Conservation (phyloP, 1,140 invertebrate species). For the Idris sp. region DNA sequence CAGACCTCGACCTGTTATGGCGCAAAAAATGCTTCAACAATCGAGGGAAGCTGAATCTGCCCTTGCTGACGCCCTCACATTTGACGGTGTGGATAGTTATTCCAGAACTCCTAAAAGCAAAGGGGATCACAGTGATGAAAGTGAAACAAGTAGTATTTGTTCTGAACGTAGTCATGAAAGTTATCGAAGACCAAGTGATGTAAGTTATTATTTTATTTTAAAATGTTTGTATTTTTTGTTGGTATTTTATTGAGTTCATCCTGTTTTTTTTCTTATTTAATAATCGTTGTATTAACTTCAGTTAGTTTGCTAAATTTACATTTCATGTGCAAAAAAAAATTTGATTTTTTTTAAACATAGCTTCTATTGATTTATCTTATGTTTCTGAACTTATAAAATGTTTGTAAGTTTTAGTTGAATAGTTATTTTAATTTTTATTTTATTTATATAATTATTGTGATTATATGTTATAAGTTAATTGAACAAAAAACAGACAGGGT, state of each 20-base stretch:
- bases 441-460: slow-evolving; percentile 13
- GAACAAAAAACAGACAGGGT: slow-evolving; percentile 12
- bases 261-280: slow-evolving; percentile 7
- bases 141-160: slow-evolving; percentile 96
- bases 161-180: slow-evolving; percentile 94
- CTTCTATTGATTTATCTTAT: too few relatives aligned
- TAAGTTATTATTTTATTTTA: slow-evolving; percentile 79
- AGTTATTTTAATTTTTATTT: slow-evolving; percentile 12
- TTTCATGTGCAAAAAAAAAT: too few relatives aligned
- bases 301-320: too few relatives aligned
- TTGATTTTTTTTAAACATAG: too few relatives aligned
- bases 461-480: slow-evolving; percentile 11
- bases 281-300: slow-evolving; percentile 5
- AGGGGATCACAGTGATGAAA: slow-evolving; percentile 91
- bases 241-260: not conserved
- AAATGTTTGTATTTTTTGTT: too few relatives aligned
- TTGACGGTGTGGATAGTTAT: slow-evolving; percentile 74
- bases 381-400: too few relatives aligned
- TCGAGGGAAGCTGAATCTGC: slow-evolving; percentile 92
- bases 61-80: slow-evolving; percentile 85
- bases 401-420: too few relatives aligned
- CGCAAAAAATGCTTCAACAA: slow-evolving; percentile 90
- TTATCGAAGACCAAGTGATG: slow-evolving; percentile 87
- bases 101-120: slow-evolving; percentile 74
- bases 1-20: slow-evolving; percentile 82